These are phyloP conservation scores for Arctopsyche grandis DNA, from an alignment of 1,140 invertebrate genomes.

Conservation along the genomic window DNA sequence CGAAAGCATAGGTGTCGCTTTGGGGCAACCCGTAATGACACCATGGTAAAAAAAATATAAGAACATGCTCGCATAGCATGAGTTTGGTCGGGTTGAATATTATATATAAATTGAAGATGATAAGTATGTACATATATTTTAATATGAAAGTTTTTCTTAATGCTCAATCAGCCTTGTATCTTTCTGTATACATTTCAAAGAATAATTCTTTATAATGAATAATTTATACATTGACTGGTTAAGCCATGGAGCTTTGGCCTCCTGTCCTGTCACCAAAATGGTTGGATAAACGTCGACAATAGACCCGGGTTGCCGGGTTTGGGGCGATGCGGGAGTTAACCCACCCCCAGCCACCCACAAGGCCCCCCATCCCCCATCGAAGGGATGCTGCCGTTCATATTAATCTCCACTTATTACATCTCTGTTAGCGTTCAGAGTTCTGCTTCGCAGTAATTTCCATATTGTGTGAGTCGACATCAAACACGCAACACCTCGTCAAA, in stretches of 20 bases:
- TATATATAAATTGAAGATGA: no score
- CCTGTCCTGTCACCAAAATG: conserved; percentile 30
- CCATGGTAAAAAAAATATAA: no score
- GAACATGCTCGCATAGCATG: no score
- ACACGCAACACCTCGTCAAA: conserved; percentile 45
- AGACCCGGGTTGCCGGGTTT: background rate
- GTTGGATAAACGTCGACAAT: conserved; percentile 45
- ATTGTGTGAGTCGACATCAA: conserved; percentile 45
- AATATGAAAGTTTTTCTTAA: background rate
- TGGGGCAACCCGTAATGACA: no score
- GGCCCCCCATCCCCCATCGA: background rate
- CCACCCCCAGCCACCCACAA: background rate
- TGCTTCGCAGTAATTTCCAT: conserved; percentile 46
- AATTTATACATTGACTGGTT: background rate
- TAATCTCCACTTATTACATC: conserved; percentile 46
- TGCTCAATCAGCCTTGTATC: background rate
- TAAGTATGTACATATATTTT: no score
- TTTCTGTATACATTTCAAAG: no score
- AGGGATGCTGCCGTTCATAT: conserved; percentile 33
- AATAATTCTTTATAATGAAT: background rate
- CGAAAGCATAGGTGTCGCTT: no score
- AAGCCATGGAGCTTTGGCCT: conserved; percentile 20
- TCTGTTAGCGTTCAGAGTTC: conserved; percentile 43
- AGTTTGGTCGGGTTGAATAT: no score
- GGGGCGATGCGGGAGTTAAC: background rate